A percentile compares a stretch with the other conserved stretches of the same genome.
Evolutionary conservation across 2,888 invertebrate genomes (phyloP).

Genomic region (Stenoptilia bipunctidactyla): DNA sequence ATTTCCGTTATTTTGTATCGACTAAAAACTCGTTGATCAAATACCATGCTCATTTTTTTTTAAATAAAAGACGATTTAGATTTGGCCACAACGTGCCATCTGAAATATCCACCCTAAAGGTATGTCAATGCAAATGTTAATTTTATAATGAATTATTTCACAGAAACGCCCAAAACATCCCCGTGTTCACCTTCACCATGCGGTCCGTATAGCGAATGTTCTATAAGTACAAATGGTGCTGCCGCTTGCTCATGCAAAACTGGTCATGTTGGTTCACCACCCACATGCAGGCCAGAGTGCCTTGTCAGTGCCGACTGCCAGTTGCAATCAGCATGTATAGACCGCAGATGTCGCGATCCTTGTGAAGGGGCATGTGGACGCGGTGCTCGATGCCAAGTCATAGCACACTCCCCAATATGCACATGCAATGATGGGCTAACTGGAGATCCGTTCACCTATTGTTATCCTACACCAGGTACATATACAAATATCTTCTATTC

Average conservation of each 20-base stretch:
- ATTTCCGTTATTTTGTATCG: too few species aligned
- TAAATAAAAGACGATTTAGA: too few species aligned
- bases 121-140: too few species aligned
- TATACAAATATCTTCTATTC: too few species aligned
- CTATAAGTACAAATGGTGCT: slow-evolving; percentile 56
- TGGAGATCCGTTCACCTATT: slow-evolving; percentile 80
- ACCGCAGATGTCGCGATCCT: slow-evolving; percentile 79
- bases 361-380: slow-evolving; percentile 82
- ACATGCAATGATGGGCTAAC: slow-evolving; percentile 76
- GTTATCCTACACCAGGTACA: slow-evolving; percentile 71
- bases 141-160: slow-evolving; percentile 9
- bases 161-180: slow-evolving; percentile 20
- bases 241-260: slow-evolving; percentile 79
- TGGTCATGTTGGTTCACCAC: slow-evolving; percentile 81
- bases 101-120: too few species aligned
- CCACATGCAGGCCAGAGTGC: slow-evolving; percentile 83
- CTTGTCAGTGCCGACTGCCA: slow-evolving; percentile 80
- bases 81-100: too few species aligned
- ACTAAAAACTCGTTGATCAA: too few species aligned
- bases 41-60: too few species aligned
- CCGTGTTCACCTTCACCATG: slow-evolving; percentile 84
- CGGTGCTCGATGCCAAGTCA: slow-evolving; percentile 79
- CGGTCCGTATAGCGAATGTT: slow-evolving; percentile 79
- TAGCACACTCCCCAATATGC: slow-evolving; percentile 82
- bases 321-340: slow-evolving; percentile 76